phyloP scores from a whole-genome alignment of 2,888 invertebrate genomes.

The Julus scandinavius region DNA sequence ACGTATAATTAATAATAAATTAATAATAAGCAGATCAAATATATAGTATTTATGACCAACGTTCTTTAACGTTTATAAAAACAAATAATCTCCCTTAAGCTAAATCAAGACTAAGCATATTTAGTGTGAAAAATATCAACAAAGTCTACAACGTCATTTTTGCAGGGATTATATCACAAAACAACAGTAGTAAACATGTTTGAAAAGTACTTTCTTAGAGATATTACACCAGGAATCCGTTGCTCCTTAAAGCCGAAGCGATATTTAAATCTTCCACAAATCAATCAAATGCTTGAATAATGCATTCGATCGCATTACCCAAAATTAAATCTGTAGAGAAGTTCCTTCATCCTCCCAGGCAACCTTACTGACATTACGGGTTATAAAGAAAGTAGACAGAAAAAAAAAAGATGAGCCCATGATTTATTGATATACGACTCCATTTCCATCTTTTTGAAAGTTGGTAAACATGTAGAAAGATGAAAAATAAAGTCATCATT shows the following conservation, averaged over 20 bases:
- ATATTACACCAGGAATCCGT: neutral
- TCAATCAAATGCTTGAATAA: neutral
- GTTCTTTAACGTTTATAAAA: neutral
- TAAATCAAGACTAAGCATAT: neutral
- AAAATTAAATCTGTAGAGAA: neutral
- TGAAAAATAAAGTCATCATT: slow-evolving; percentile 36
- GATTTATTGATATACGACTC: slow-evolving; percentile 13
- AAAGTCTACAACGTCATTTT: neutral
- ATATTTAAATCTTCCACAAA: neutral
- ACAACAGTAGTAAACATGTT: neutral
- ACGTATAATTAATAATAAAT: no score
- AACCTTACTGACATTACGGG: neutral
- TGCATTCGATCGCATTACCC: slow-evolving; percentile 22
- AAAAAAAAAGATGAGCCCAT: neutral
- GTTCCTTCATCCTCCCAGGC: neutral
- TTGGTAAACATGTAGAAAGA: slow-evolving; percentile 39
- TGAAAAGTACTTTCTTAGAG: neutral
- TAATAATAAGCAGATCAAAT: no score
- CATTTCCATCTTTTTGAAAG: slow-evolving; percentile 30
- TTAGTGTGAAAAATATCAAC: neutral
- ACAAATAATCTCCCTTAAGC: neutral
- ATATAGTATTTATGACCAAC: neutral
- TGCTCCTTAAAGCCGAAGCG: neutral
- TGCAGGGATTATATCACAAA: neutral
- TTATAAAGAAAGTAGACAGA: neutral